phyloP scores from a whole-genome alignment of 2,888 invertebrate species.

The Diaphora mendica region DNA sequence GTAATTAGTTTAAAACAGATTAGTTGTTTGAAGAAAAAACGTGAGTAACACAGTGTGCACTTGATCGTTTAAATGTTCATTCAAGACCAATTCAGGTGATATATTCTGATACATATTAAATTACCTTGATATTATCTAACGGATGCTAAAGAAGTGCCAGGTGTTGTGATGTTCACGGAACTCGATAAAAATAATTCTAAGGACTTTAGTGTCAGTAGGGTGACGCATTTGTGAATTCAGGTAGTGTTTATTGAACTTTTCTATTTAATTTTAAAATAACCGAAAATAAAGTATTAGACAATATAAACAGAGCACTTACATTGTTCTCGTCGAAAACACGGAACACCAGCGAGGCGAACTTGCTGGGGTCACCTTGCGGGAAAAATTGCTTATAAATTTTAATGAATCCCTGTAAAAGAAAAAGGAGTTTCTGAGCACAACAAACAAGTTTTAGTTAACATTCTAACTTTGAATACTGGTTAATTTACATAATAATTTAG shows the following conservation, averaged over 20 bases:
- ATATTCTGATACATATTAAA: conserved; percentile 51
- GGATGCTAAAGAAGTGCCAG: conserved; percentile 33
- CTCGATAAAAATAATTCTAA: conserved; percentile 8
- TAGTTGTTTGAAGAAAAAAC: not conserved
- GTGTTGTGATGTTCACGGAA: conserved; percentile 25
- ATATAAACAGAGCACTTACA: conserved; percentile 87
- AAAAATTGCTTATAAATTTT: conserved; percentile 99
- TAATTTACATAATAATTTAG: not conserved
- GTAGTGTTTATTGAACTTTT: not conserved
- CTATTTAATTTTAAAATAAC: not conserved
- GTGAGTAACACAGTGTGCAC: not conserved
- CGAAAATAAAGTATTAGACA: not conserved
- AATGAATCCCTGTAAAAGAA: conserved; percentile 94
- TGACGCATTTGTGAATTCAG: not conserved
- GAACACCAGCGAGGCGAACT: conserved; percentile 99
- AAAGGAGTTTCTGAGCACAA: not conserved
- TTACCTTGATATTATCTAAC: conserved; percentile 35
- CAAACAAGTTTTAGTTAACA: not conserved
- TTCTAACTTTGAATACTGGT: not conserved
- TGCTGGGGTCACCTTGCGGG: conserved; percentile 99
- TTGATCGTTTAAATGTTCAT: not conserved
- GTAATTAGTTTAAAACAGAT: too few species aligned
- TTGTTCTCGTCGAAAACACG: conserved; percentile 99
- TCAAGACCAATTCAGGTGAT: conserved; percentile 11
- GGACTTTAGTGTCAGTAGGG: not conserved